Evolutionary conservation across 1,140 invertebrate genomes (phyloP).

Genomic region (Orussus abietinus): DNA sequence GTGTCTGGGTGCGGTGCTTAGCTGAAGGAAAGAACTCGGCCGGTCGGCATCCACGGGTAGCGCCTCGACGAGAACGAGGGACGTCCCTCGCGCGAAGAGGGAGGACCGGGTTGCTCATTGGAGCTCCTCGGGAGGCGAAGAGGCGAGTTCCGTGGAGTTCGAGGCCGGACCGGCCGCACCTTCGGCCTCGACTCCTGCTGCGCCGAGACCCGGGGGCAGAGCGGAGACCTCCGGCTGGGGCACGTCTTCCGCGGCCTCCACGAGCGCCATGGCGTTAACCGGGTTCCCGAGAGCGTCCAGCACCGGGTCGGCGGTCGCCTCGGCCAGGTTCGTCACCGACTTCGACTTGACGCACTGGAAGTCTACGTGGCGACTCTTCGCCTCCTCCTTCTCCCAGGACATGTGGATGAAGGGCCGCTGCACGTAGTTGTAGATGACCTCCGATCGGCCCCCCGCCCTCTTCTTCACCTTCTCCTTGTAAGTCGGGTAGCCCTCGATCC

Average conservation of each 20-base stretch:
- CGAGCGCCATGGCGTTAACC: conserved; percentile 37
- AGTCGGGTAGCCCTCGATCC: conserved; percentile 98
- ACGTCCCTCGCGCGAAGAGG: too few species aligned
- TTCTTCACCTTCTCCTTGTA: conserved; percentile 97
- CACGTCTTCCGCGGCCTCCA: conserved; percentile 26
- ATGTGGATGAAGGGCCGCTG: conserved; percentile 99
- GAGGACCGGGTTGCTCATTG: conserved; percentile 20
- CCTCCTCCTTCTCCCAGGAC: conserved; percentile 99
- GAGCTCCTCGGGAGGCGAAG: conserved; percentile 25
- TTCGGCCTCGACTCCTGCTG: conserved; percentile 39
- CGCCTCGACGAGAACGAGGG: too few species aligned
- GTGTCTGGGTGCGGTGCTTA: too few species aligned
- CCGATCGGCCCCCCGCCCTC: conserved; percentile 83
- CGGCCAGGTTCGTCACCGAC: conserved; percentile 88
- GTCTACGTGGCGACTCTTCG: conserved; percentile 97
- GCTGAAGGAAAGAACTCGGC: too few species aligned
- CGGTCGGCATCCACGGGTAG: too few species aligned
- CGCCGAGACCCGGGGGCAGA: conserved; percentile 29
- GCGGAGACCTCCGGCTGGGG: conserved; percentile 27
- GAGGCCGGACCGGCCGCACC: conserved; percentile 30
- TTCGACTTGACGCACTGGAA: conserved; percentile 96
- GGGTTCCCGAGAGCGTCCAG: conserved; percentile 62
- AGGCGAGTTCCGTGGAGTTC: conserved; percentile 26
- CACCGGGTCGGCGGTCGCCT: conserved; percentile 84
- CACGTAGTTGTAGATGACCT: conserved; percentile 99